Conservation (phyloP, 2,888 invertebrate species). For the Alloscopus bannaensis region DNA sequence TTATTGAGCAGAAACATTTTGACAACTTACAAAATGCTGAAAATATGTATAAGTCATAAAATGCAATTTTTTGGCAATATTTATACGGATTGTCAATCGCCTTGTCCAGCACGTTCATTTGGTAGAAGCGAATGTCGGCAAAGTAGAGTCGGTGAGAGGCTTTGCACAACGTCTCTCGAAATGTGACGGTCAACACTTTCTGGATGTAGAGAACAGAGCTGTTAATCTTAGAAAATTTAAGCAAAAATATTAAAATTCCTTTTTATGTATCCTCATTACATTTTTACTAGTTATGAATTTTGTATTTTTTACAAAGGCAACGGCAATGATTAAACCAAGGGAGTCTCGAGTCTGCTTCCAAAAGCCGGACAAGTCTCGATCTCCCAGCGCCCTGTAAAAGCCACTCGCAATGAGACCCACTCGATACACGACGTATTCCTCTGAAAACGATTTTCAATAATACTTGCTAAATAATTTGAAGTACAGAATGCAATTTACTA, state of each 20-base stretch:
- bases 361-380: slow-evolving; percentile 76
- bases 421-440: slow-evolving; percentile 78
- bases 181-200: slow-evolving; percentile 77
- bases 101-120: slow-evolving; percentile 70
- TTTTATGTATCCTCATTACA: not conserved
- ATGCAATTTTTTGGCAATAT: not conserved
- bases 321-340: slow-evolving; percentile 74
- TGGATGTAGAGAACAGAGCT: slow-evolving; percentile 76
- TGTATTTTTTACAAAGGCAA: slow-evolving; percentile 75
- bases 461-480: too few species aligned
- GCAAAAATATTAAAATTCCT: not conserved
- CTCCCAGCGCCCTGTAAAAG: slow-evolving; percentile 77
- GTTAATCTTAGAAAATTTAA: slow-evolving; percentile 75
- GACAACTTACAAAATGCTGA: not conserved
- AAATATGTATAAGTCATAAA: not conserved
- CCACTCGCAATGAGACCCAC: slow-evolving; percentile 78
- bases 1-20: slow-evolving; percentile 31
- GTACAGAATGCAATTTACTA: not conserved
- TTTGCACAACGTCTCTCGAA: slow-evolving; percentile 76
- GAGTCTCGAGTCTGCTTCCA: slow-evolving; percentile 72
- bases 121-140: slow-evolving; percentile 74
- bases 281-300: not conserved
- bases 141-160: slow-evolving; percentile 78
- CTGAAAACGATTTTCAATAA: slow-evolving; percentile 73
- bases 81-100: slow-evolving; percentile 72